phyloP scores from a whole-genome alignment of 2,113 vertebrate species.

The Ahaetulla prasina region DNA sequence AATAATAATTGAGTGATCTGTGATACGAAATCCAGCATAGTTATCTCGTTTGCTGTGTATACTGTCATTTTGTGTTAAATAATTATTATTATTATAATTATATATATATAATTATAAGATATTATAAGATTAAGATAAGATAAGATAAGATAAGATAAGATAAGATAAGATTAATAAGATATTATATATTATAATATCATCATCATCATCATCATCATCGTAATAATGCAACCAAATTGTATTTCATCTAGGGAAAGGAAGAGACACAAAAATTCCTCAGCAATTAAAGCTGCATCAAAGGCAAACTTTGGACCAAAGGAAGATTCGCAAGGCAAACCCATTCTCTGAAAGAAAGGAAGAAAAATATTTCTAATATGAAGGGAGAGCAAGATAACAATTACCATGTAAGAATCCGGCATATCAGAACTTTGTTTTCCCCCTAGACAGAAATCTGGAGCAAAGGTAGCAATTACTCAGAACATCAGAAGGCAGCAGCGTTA shows the following conservation, averaged over 20 bases:
- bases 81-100: too few relatives aligned
- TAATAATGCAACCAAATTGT: neutral
- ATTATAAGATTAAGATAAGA: too few relatives aligned
- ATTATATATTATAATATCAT: too few relatives aligned
- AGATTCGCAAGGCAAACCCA: neutral
- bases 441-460: neutral
- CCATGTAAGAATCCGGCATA: neutral
- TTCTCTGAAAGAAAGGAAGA: conserved; percentile 15
- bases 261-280: conserved; percentile 20
- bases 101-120: too few relatives aligned
- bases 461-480: neutral
- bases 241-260: conserved; percentile 10
- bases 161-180: too few relatives aligned
- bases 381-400: neutral
- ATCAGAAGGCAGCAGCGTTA: neutral
- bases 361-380: conserved; percentile 2
- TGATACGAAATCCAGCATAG: too few relatives aligned
- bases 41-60: too few relatives aligned
- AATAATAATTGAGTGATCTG: too few relatives aligned
- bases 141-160: too few relatives aligned
- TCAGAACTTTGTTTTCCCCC: neutral
- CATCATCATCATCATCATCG: too few relatives aligned
- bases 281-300: conserved; percentile 15
- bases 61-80: too few relatives aligned
- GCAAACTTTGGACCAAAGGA: conserved; percentile 16